These are phyloP conservation scores for Coregonus suidteri DNA, from an alignment of 2,797 vertebrate genomes.

Conservation along the genomic window DNA sequence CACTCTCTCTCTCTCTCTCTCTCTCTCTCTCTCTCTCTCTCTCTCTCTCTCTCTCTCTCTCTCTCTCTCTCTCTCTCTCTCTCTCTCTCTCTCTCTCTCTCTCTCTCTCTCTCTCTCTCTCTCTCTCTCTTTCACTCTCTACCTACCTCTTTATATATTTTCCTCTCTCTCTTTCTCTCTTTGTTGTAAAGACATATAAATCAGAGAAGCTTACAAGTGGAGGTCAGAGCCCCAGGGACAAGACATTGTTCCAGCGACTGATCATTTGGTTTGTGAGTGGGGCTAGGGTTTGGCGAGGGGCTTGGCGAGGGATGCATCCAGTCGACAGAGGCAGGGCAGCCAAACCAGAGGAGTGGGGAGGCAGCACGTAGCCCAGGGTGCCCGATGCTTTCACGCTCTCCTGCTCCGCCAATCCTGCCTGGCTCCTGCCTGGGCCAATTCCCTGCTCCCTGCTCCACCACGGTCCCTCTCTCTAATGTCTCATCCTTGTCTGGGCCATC, in stretches of 20 bases:
- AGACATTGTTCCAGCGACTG: neutral
- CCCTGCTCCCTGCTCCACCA: constrained; percentile 15
- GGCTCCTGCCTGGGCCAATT: neutral
- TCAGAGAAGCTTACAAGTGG: constrained; percentile 14
- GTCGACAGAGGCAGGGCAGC: neutral
- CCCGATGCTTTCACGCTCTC: neutral
- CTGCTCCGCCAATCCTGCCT: neutral
- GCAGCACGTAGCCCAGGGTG: neutral
- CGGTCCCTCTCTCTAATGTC: too few relatives aligned
- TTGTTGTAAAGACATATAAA: constrained; percentile 13
- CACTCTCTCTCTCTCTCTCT: too few relatives aligned
- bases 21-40: too few relatives aligned
- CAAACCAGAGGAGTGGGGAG: neutral
- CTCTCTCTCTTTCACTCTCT: constrained; percentile 70
- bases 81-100: constrained; percentile 48
- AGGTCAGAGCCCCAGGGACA: neutral
- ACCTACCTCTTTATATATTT: too few relatives aligned
- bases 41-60: constrained; percentile 37
- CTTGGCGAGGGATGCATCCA: neutral
- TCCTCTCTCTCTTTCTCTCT: neutral
- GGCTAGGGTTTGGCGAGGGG: neutral
- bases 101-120: constrained; percentile 34
- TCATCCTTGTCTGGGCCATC: too few relatives aligned
- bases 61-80: constrained; percentile 17
- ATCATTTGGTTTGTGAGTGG: neutral